phyloP scores from a whole-genome alignment of 92 coral and sea anemone species.

The Umimayanthus kanabou region DNA sequence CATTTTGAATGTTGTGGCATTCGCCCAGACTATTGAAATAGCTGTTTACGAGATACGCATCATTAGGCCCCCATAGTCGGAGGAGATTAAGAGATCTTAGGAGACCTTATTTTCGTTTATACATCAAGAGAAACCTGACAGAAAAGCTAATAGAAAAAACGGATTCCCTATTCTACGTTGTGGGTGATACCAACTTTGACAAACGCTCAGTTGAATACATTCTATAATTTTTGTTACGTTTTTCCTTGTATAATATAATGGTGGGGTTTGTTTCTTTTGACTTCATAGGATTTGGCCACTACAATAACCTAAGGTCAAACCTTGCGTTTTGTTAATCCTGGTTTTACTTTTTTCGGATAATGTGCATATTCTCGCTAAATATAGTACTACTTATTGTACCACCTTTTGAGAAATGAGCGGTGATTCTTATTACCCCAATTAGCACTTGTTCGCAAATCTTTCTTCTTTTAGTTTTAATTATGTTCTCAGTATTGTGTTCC shows the following conservation, averaged over 20 bases:
- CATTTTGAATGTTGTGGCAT: neutral
- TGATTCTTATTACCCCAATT: neutral
- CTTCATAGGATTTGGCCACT: neutral
- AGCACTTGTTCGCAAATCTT: constrained; percentile 6
- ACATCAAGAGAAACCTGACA: neutral
- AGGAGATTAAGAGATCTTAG: neutral
- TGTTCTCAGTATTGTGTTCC: neutral
- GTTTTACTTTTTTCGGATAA: neutral
- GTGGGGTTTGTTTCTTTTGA: neutral
- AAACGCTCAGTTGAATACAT: neutral
- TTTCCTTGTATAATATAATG: neutral
- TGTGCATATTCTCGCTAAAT: neutral
- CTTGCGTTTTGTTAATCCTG: neutral
- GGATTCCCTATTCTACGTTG: too few species aligned
- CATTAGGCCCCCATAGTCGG: neutral
- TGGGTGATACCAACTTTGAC: neutral
- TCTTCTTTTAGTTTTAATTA: neutral
- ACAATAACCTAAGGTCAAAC: neutral
- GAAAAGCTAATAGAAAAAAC: neutral
- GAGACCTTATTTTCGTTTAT: neutral
- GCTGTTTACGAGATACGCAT: constrained; percentile 22
- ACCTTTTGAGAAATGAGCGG: neutral
- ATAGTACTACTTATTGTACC: neutral
- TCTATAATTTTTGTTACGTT: neutral
- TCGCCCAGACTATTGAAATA: neutral